Conservation (phyloP, 2,113 vertebrate species). For the Esox niger region DNA sequence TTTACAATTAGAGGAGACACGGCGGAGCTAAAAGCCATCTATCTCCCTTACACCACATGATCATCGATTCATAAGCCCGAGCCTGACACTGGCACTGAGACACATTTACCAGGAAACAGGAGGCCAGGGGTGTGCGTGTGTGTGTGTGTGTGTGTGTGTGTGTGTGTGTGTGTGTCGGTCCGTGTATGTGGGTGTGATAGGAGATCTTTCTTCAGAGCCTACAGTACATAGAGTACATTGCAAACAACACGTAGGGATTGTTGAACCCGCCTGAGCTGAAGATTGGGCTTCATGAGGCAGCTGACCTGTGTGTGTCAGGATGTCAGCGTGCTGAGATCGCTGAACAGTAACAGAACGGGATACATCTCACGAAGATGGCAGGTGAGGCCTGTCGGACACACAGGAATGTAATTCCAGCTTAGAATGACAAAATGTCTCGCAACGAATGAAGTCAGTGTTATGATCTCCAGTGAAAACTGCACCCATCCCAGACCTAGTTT, state of each 20-base stretch:
- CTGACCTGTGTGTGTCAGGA: background rate
- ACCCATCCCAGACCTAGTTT: background rate
- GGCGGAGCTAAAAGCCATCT: conserved; percentile 98
- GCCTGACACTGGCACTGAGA: conserved; percentile 74
- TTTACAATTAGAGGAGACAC: conserved; percentile 99
- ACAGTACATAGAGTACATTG: background rate
- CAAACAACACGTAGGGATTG: too few species aligned
- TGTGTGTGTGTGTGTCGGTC: conserved; percentile 44
- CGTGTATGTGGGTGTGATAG: conserved; percentile 61
- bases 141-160: conserved; percentile 24
- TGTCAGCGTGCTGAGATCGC: conserved; percentile 42
- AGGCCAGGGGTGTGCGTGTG: conserved; percentile 56
- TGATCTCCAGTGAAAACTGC: background rate
- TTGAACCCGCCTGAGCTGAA: too few species aligned
- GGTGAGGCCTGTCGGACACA: conserved; percentile 71
- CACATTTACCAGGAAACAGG: conserved; percentile 1
- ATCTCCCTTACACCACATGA: conserved; percentile 99
- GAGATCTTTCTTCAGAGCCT: background rate
- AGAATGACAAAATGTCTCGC: background rate
- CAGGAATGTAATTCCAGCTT: background rate
- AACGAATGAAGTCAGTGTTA: background rate
- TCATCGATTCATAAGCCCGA: conserved; percentile 99
- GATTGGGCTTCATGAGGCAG: too few species aligned
- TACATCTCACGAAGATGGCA: conserved; percentile 50
- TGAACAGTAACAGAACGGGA: conserved; percentile 53